A percentile compares a stretch with the other conserved stretches of the same genome.
Conservation (phyloP, 2,113 vertebrate genomes). For the Mus musculus region DNA sequence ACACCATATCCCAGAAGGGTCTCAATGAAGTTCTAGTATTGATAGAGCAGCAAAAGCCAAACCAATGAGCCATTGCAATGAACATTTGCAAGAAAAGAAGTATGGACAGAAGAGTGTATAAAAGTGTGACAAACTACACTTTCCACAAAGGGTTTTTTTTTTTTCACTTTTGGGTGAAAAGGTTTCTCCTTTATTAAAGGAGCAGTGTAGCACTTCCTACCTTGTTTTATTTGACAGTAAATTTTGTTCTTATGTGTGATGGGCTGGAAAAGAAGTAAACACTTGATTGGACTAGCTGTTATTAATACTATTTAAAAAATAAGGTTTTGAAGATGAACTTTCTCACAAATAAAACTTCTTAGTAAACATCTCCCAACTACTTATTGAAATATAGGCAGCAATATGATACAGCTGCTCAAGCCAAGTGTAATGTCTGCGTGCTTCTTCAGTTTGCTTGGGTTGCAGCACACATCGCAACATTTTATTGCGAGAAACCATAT, state of each 20-base stretch:
- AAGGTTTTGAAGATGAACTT: not conserved
- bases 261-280: not conserved
- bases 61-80: too few species aligned
- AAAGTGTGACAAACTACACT: too few species aligned
- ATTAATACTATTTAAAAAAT: constrained; percentile 24
- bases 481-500: constrained; percentile 26
- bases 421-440: not conserved
- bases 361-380: not conserved
- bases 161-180: too few species aligned
- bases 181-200: constrained; percentile 4
- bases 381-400: constrained; percentile 24
- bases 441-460: not conserved
- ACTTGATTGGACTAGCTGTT: not conserved
- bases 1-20: too few species aligned
- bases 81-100: too few species aligned
- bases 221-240: not conserved
- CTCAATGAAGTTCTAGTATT: too few species aligned
- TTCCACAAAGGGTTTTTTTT: too few species aligned
- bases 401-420: not conserved
- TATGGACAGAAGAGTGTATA: too few species aligned
- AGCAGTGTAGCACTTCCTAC: not conserved
- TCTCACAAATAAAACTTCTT: not conserved
- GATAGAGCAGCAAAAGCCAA: too few species aligned
- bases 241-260: not conserved
- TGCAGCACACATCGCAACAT: not conserved